Evolutionary conservation across 2,888 invertebrate genomes (phyloP).

Genomic region (Arctia plantaginis): DNA sequence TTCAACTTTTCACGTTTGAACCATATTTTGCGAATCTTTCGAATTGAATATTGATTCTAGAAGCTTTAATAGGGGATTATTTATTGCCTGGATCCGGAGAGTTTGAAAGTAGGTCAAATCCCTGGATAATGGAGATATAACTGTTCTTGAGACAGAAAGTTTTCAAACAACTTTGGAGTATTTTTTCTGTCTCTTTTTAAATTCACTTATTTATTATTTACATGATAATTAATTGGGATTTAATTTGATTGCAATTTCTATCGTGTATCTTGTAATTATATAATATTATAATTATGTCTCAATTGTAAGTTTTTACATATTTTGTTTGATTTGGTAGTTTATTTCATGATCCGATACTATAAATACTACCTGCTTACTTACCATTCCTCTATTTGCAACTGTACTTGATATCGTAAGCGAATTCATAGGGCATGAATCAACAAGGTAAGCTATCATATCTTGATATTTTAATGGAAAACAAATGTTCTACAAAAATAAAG

Average conservation of each 20-base stretch:
- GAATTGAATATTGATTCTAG: slow-evolving; percentile 26
- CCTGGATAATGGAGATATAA: slow-evolving; percentile 9
- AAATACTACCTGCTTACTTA: too few relatives aligned
- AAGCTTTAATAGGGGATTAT: slow-evolving; percentile 32
- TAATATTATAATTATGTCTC: background rate
- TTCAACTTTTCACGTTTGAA: background rate
- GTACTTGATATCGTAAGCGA: too few relatives aligned
- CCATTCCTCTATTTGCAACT: too few relatives aligned
- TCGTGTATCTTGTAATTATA: too few relatives aligned
- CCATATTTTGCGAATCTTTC: slow-evolving; percentile 9
- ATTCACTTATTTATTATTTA: background rate
- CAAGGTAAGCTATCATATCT: too few relatives aligned
- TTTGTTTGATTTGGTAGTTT: too few relatives aligned
- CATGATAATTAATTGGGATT: background rate
- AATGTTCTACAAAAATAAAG: too few relatives aligned
- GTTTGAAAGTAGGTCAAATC: slow-evolving; percentile 24
- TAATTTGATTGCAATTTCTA: too few relatives aligned
- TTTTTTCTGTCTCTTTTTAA: background rate
- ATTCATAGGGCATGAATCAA: too few relatives aligned
- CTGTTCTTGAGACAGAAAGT: slow-evolving; percentile 6
- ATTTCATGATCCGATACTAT: too few relatives aligned
- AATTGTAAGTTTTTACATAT: background rate
- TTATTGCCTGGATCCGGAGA: slow-evolving; percentile 15
- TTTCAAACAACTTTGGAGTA: background rate
- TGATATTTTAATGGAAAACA: too few relatives aligned